Evolutionary conservation across 1,140 invertebrate genomes (phyloP), one percentile per base, ranked within the genome.

Genomic region (Myzus persicae): DNA sequence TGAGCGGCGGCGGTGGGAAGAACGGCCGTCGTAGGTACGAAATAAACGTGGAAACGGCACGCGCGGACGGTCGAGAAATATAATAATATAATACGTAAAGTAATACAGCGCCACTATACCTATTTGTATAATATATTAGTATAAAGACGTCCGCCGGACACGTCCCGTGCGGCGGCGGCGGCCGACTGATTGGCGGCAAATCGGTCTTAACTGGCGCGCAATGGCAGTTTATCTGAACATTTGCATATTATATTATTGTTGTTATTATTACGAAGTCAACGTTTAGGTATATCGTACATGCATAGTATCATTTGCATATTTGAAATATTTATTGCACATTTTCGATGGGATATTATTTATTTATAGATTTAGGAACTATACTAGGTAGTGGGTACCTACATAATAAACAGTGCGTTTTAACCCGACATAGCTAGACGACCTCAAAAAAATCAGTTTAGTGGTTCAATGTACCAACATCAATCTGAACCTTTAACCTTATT

Each of bases 131-230:
- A 36, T n/a, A 76, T 76, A 76, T 76, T 76, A 76, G 14, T 18
- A 76, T 36, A 36, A 46, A 46, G 42, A 88, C 85, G 85, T 88
- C 85, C 85, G 85, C 31, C 85, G 85, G 42, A 87, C 42, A 87
- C 42, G 84, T 87, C 42, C 14, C 42, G 11, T n/a, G 40, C 22
- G 20, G 36, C 81, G 36, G 38, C 81, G 36, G 38, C 42, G n/a
- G n/a, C 42, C 36, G 89, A 48, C 38, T 67, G 51, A 91, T 91
- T 59, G 48, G 90, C 54, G 51, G 90, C 24, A 44, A 91, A 91
- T 91, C 90, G 54, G 51, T 44, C 18, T n/a, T 76, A 76, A 76
- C n/a, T 76, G 59, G 14, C 59, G 31, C 59, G 11, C 14, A 14
- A n/a, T n/a, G 59, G n/a, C 6, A n/a, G 59, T 76, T n/a, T n/a